These are phyloP conservation scores for Pholis gunnellus DNA, from an alignment of 2,113 vertebrate genomes.

Conservation along the genomic window DNA sequence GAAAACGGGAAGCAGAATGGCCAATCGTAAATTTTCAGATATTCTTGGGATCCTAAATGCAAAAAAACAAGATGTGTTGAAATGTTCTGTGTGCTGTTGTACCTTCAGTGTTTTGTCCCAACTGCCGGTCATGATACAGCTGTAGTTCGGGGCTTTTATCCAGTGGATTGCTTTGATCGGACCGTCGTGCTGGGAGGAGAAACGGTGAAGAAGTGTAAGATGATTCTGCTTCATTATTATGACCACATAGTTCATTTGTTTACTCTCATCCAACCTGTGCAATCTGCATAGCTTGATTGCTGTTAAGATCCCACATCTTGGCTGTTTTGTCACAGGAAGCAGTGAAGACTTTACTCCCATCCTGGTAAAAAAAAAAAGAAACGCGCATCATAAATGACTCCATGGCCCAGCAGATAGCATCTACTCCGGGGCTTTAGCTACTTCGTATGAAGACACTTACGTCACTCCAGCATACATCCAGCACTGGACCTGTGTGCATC, in stretches of 20 bases:
- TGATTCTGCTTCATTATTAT: not conserved
- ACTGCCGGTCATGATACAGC: constrained; percentile 97
- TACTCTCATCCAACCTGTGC: constrained; percentile 88
- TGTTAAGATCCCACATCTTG: constrained; percentile 99
- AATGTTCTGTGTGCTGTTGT: not conserved
- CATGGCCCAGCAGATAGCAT: not conserved
- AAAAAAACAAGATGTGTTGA: not conserved
- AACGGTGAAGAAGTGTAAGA: not conserved
- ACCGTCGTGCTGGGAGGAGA: constrained; percentile 90
- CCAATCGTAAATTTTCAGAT: not conserved
- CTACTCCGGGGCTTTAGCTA: not conserved
- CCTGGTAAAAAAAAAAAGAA: constrained; percentile 81
- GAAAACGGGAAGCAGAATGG: not conserved
- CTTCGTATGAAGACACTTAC: constrained; percentile 79
- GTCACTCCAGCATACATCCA: constrained; percentile 97
- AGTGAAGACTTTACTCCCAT: constrained; percentile 98
- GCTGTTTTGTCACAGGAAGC: constrained; percentile 99
- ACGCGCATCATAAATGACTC: constrained; percentile 29
- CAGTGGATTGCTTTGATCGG: constrained; percentile 97
- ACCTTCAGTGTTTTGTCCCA: constrained; percentile 99
- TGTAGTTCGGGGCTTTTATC: constrained; percentile 99
- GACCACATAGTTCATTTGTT: not conserved
- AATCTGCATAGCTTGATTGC: constrained; percentile 98
- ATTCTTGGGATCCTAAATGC: not conserved
- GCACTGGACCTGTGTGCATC: constrained; percentile 97